Conservation (phyloP, 1,140 invertebrate genomes). For the Drosophila grimshawi region DNA sequence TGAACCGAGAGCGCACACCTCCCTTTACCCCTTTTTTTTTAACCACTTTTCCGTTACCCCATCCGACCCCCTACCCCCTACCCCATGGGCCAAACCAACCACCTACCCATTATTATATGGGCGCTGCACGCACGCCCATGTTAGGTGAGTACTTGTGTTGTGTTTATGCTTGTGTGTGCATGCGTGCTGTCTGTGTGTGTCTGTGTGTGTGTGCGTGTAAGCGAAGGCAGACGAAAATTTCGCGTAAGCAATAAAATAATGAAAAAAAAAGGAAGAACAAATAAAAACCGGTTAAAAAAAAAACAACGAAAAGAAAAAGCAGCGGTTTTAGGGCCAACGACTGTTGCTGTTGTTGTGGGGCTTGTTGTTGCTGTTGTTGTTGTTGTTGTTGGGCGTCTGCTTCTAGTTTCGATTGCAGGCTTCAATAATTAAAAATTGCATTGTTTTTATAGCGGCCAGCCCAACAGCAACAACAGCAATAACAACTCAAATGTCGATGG, state of each 20-base stretch:
- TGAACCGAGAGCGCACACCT: constrained; percentile 9
- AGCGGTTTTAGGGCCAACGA: constrained; percentile 37
- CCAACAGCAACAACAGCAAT: neutral
- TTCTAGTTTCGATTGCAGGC: constrained; percentile 75
- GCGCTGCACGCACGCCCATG: constrained; percentile 70
- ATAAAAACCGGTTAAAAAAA: constrained; percentile 53
- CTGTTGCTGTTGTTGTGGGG: constrained; percentile 22
- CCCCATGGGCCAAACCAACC: constrained; percentile 5
- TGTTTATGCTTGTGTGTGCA: constrained; percentile 1
- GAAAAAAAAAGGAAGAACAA: constrained; percentile 45
- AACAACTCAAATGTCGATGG: constrained; percentile 15
- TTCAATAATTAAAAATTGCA: constrained; percentile 71
- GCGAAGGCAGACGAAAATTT: constrained; percentile 63
- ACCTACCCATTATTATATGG: constrained; percentile 49
- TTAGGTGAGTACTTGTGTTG: constrained; percentile 28
- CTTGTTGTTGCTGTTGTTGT: constrained; percentile 17
- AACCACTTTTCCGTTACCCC: neutral
- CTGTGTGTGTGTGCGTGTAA: constrained; percentile 10
- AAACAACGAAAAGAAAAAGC: no score
- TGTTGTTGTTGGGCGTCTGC: constrained; percentile 20
- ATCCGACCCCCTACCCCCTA: neutral
- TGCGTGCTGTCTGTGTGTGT: constrained; percentile 9
- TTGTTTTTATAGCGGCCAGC: constrained; percentile 56
- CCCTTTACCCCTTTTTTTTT: neutral
- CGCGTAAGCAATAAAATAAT: constrained; percentile 79